Evolutionary conservation across 2,113 vertebrate genomes (phyloP), one percentile per base, ranked within the genome.

Genomic region (Carassius auratus): DNA sequence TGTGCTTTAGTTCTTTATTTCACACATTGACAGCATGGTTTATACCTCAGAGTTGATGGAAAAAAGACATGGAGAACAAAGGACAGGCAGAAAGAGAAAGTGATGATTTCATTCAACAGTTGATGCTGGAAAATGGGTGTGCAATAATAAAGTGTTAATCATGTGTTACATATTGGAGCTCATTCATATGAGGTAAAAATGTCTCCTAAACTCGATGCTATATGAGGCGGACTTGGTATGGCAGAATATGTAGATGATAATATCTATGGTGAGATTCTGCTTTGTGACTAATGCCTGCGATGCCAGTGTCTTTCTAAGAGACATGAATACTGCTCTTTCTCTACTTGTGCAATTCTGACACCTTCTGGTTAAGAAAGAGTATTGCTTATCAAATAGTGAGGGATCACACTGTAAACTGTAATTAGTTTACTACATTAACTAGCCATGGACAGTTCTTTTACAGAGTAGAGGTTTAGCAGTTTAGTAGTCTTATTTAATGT

Each of bases 261-360:
- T 19, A 30, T 52, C 3, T 55, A n/a, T 17, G 8, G 15, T 30
- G 7, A 14, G 74, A 23, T 30, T 30, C 14, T 76, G 14, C 5
- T 19, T 55, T 23, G 3, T 57, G 23, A 57, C 26, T 57, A 8
- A 38, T 17, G 5, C 33, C 15, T 69, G 30, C 19, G 0, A 3
- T 36, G 15, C 14, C 50, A 36, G 8, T 33, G 15, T 76, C 30
- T 71, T 55, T 36, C 10, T 48, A 12, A 77, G 30, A 77, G 50
- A 55, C 8, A 9, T 33, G 4, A 75, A 26, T 9, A 8, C 26
- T 19, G 12, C 5, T 68, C n/a, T 73, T 45, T 73, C 57, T n/a
- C 36, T 42, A 33, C 23, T 83, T 88, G 83, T 84, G 68, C 75
- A 84, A 88, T 88, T 76, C 87, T 83, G 76, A 62, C 80, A 85